A percentile compares a stretch with the other conserved stretches of the same genome.
Conservation (phyloP, 2,888 invertebrate species). For the Tetragnatha montana region DNA sequence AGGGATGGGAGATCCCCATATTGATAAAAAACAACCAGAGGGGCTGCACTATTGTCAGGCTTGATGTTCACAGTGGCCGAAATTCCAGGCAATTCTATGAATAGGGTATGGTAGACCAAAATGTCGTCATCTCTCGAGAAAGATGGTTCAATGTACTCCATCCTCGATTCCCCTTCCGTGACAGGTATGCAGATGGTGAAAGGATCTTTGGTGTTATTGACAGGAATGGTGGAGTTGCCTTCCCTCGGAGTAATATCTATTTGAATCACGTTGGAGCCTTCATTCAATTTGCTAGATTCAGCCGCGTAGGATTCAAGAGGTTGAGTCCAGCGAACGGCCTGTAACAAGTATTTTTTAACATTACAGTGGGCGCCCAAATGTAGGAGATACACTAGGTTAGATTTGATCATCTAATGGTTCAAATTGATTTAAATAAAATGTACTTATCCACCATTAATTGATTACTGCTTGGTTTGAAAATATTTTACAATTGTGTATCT, state of each 20-base stretch:
- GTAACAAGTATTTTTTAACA: neutral
- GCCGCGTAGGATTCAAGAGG: slow-evolving; percentile 62
- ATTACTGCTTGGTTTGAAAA: too few relatives aligned
- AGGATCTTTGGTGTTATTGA: slow-evolving; percentile 45
- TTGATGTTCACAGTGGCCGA: slow-evolving; percentile 41
- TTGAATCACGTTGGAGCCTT: slow-evolving; percentile 61
- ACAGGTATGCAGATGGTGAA: slow-evolving; percentile 63
- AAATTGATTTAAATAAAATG: too few relatives aligned
- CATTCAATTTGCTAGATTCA: slow-evolving; percentile 50
- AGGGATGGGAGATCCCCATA: slow-evolving; percentile 56
- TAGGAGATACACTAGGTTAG: too few relatives aligned
- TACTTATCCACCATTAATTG: too few relatives aligned
- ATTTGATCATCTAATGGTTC: too few relatives aligned
- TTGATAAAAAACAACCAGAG: slow-evolving; percentile 51
- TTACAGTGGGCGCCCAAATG: too few relatives aligned
- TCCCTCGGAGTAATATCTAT: slow-evolving; percentile 52
- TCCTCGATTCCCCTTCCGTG: neutral
- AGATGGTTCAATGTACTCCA: slow-evolving; percentile 35
- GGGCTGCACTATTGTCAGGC: slow-evolving; percentile 39
- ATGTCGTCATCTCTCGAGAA: slow-evolving; percentile 53
- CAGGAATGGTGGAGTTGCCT: slow-evolving; percentile 42
- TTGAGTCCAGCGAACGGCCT: slow-evolving; percentile 67
- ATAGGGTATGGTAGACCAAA: slow-evolving; percentile 57
- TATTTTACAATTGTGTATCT: too few relatives aligned
- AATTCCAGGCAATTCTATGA: slow-evolving; percentile 54